Conservation (phyloP, 2,113 vertebrate species). For the Glareola pratincola region DNA sequence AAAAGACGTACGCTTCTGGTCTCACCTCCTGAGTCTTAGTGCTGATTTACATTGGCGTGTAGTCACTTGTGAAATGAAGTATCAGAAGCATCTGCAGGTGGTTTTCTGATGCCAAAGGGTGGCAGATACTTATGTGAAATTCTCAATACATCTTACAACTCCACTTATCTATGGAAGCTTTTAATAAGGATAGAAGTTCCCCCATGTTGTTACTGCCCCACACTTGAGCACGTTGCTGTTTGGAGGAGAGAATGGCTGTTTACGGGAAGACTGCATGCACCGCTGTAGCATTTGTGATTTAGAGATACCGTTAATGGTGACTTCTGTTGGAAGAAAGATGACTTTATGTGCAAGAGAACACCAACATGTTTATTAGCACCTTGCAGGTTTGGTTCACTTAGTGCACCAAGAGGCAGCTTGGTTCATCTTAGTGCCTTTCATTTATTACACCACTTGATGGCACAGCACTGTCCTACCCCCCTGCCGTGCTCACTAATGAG, state of each 20-base stretch:
- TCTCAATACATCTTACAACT: background rate
- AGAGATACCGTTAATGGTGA: background rate
- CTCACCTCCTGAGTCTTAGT: background rate
- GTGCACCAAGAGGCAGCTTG: background rate
- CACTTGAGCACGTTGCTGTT: background rate
- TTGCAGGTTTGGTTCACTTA: background rate
- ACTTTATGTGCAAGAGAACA: background rate
- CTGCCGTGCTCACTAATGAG: accelerated
- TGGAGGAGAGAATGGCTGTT: background rate
- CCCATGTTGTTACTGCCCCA: background rate
- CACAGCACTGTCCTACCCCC: background rate
- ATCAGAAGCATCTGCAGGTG: background rate
- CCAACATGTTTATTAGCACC: background rate
- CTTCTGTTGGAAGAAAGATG: background rate
- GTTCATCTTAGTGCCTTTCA: background rate
- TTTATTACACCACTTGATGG: background rate
- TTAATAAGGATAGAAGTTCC: background rate
- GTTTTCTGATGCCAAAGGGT: background rate
- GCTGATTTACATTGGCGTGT: background rate
- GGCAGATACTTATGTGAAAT: background rate
- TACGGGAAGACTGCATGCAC: background rate
- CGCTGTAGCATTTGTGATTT: background rate
- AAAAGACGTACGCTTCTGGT: background rate
- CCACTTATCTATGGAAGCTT: background rate
- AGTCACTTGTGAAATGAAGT: background rate